These are phyloP conservation scores for Hapalemur alaotrensis DNA, from an alignment of 2,797 vertebrate species.

Conservation along the genomic window DNA sequence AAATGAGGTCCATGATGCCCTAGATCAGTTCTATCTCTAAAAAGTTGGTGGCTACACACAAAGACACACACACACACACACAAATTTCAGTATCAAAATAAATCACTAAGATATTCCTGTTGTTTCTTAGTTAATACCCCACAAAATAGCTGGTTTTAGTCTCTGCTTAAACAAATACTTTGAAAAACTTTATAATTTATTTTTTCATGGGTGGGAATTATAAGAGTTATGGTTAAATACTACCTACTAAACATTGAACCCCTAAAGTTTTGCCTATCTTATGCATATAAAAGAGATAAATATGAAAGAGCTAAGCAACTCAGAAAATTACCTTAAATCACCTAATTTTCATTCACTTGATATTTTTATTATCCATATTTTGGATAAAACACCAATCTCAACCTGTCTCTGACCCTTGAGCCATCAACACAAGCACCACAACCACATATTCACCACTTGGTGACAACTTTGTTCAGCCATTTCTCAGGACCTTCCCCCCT, in stretches of 20 bases:
- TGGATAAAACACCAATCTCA: background rate
- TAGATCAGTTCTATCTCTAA: background rate
- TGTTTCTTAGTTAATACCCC: background rate
- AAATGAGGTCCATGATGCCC: background rate
- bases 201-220: background rate
- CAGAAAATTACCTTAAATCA: background rate
- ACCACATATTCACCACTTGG: background rate
- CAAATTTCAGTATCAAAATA: background rate
- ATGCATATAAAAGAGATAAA: background rate
- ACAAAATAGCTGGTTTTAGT: background rate
- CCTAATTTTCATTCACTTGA: background rate
- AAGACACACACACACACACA: background rate
- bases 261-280: background rate
- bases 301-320: background rate
- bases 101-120: background rate
- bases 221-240: background rate
- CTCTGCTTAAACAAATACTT: background rate
- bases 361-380: background rate
- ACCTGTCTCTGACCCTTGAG: background rate
- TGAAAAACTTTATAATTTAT: background rate
- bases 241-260: background rate
- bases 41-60: background rate
- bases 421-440: rapidly evolving
- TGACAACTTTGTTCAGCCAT: background rate
- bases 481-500: background rate